phyloP scores from a whole-genome alignment of 2,797 vertebrate species.

The Manis crassicaudata region DNA sequence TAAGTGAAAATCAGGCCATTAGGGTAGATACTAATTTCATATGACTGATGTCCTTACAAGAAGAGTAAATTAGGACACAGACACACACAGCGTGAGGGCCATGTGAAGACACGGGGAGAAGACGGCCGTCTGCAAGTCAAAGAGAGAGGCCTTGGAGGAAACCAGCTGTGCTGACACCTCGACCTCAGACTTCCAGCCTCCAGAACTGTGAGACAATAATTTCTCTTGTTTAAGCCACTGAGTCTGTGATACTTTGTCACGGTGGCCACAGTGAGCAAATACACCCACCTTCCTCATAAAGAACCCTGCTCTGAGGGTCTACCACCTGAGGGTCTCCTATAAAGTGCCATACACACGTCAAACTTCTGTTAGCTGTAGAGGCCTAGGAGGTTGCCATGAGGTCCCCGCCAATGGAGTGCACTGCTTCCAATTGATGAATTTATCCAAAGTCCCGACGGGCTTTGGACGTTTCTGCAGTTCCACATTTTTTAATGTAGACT shows the following conservation, averaged over 20 bases:
- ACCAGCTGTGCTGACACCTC: neutral
- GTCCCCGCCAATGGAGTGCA: neutral
- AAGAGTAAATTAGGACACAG: neutral
- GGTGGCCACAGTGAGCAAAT: too few relatives aligned
- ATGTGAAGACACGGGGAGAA: accelerated
- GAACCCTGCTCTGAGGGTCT: neutral
- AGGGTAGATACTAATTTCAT: neutral
- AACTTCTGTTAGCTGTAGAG: neutral
- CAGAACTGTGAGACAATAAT: neutral
- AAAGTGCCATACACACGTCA: neutral
- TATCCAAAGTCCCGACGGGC: neutral
- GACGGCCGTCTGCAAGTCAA: neutral
- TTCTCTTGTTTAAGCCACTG: neutral
- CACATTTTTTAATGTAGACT: neutral
- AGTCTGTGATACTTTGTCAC: neutral
- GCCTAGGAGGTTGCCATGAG: neutral
- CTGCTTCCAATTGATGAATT: neutral
- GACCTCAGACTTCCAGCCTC: neutral
- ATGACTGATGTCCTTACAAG: neutral
- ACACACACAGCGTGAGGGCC: neutral
- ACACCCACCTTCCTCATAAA: accelerated
- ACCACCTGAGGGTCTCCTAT: accelerated
- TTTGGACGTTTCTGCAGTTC: neutral
- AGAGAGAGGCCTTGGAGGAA: neutral
- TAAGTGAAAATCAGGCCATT: neutral